Base-by-base conservation (phyloP, 1,140 invertebrate species). In the Drosophila pruinosa region DNA sequence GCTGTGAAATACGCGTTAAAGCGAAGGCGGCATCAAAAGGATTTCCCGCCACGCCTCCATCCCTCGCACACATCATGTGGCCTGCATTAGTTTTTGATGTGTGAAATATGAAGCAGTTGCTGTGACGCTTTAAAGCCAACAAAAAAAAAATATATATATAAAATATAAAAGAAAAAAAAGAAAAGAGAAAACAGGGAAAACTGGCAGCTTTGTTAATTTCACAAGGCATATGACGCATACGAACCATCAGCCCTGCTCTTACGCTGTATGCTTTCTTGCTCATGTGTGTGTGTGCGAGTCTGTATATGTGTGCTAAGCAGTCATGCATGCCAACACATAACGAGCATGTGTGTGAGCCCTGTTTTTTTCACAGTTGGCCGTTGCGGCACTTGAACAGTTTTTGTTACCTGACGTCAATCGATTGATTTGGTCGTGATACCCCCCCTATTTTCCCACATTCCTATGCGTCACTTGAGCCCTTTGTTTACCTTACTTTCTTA, bases 351-450 rank as follows among this genome's bases (percentile, higher is more conserved):
- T 54, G 22, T 54, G 28, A 12, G 21, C 45, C 38, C 22, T 53
- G 39, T 17, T 50, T 39, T 58, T 50, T 14, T 52, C 64, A 34
- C 26, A 26, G 12, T 41, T 26, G 31, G 21, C 26, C 15, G 47
- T 45, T 62, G 34, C 54, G 47, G 50, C 73, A 67, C 69, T 72
- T 75, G 38, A 53, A 57, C 22, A 15, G 31, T 22, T 36, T 72
- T 67, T 73, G 63, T 72, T 67, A 53, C 61, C 78, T 86, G 81
- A 86, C 82, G 82, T 86, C 82, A 86, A 88, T 86, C 82, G 82
- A 86, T 86, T 88, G 82, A 82, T 78, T 86, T 81, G 70, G 17
- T 34, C 41, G 53, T 41, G 22, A 5, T 50, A 24, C 50, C 14
- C 17, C 31, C 31, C 50, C 19, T 17, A 12, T 0, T 10, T 10